phyloP scores from a whole-genome alignment of 2,113 vertebrate genomes.

The Ciconia maguari region DNA sequence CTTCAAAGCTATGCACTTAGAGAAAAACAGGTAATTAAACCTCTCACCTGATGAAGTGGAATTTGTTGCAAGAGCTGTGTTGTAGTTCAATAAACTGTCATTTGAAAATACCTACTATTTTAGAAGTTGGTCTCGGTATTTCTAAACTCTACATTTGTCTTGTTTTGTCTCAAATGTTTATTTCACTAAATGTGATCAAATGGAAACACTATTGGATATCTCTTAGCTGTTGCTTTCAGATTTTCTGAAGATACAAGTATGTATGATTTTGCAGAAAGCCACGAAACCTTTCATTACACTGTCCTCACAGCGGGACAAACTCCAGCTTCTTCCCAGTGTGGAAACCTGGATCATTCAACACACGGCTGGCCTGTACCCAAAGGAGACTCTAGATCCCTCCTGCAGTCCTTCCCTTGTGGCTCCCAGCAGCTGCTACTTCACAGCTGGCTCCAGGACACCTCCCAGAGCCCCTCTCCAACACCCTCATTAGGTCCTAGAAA shows the following conservation, averaged over 20 bases:
- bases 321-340: background rate
- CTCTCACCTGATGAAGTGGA: background rate
- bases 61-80: background rate
- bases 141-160: background rate
- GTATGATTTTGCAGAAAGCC: background rate
- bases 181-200: background rate
- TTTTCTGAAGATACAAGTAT: background rate
- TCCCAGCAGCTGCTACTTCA: background rate
- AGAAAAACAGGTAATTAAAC: background rate
- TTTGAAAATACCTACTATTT: background rate
- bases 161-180: background rate
- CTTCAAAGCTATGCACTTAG: background rate
- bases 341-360: background rate
- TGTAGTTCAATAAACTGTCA: background rate
- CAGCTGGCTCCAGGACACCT: background rate
- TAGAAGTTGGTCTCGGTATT: background rate
- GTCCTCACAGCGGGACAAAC: background rate
- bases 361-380: accelerated
- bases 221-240: background rate
- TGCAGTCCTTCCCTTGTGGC: background rate
- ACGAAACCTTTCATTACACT: background rate
- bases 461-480: background rate
- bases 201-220: background rate
- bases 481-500: background rate
- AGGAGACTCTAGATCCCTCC: background rate